A percentile compares a stretch with the other conserved stretches of the same genome.
Evolutionary conservation across 1,140 invertebrate species (phyloP).

Genomic region (Steinernema khuongi): DNA sequence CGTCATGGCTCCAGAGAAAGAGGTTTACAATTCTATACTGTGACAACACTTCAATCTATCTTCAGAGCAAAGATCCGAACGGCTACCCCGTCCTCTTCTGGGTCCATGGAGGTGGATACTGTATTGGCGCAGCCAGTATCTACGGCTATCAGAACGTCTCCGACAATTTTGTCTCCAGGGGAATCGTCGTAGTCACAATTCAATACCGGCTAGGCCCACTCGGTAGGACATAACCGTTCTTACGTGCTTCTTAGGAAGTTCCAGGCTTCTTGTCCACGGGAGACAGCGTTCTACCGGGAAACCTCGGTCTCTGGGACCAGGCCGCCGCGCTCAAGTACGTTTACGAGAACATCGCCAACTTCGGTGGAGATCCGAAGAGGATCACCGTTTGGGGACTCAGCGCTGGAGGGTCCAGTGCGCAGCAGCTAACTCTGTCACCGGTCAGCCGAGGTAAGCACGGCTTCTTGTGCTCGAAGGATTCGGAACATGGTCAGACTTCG

Average conservation of each 20-base stretch:
- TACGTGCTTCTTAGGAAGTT: neutral
- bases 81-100: conserved; percentile 78
- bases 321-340: conserved; percentile 69
- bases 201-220: conserved; percentile 77
- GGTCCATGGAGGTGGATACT: conserved; percentile 91
- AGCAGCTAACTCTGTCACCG: conserved; percentile 74
- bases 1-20: conserved; percentile 33
- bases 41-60: conserved; percentile 67
- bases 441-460: neutral
- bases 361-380: conserved; percentile 61
- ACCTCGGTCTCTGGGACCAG: conserved; percentile 72
- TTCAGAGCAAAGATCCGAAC: conserved; percentile 49
- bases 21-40: too few species aligned
- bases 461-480: too few species aligned
- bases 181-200: conserved; percentile 66
- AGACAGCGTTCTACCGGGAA: conserved; percentile 58
- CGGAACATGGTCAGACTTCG: conserved; percentile 16
- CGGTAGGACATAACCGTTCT: conserved; percentile 67
- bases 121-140: conserved; percentile 79
- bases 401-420: conserved; percentile 75
- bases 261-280: conserved; percentile 59
- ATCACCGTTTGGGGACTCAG: conserved; percentile 62
- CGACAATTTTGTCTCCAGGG: conserved; percentile 46
- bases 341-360: conserved; percentile 46
- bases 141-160: conserved; percentile 70